Conservation (phyloP, 2,113 vertebrate species). For the Sakesphorus luctuosus region DNA sequence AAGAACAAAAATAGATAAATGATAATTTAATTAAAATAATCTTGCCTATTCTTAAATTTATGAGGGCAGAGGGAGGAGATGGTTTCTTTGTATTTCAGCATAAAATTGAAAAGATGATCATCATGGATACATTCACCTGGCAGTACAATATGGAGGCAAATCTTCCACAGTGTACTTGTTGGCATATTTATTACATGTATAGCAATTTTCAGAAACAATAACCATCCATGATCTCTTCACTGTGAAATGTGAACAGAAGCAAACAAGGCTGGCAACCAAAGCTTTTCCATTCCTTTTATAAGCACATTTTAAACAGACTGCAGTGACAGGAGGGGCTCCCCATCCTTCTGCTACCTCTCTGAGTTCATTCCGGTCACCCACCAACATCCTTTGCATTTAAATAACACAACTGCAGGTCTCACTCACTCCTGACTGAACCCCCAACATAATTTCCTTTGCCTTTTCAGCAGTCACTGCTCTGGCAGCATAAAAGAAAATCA, state of each 20-base stretch:
- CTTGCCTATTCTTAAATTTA: not conserved
- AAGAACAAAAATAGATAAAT: not conserved
- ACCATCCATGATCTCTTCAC: not conserved
- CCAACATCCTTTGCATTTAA: constrained; percentile 49
- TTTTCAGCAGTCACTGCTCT: constrained; percentile 2
- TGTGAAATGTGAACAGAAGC: constrained; percentile 3
- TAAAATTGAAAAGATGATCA: not conserved
- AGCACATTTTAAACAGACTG: constrained; percentile 22
- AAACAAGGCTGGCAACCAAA: not conserved
- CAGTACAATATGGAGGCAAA: not conserved
- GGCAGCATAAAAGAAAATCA: constrained; percentile 38
- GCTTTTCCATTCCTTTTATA: not conserved
- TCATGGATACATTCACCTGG: not conserved
- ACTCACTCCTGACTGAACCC: not conserved
- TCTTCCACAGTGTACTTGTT: not conserved
- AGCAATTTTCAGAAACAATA: constrained; percentile 31
- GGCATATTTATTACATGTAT: not conserved
- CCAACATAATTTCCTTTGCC: constrained; percentile 20
- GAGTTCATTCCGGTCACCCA: not conserved
- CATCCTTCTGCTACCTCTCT: not conserved
- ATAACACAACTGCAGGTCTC: not conserved
- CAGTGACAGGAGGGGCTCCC: constrained; percentile 28
- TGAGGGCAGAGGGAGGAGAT: accelerated
- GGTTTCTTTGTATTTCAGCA: not conserved
- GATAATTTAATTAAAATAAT: not conserved